phyloP scores from a whole-genome alignment of 2,113 vertebrate species.

The Hydrolagus affinis region DNA sequence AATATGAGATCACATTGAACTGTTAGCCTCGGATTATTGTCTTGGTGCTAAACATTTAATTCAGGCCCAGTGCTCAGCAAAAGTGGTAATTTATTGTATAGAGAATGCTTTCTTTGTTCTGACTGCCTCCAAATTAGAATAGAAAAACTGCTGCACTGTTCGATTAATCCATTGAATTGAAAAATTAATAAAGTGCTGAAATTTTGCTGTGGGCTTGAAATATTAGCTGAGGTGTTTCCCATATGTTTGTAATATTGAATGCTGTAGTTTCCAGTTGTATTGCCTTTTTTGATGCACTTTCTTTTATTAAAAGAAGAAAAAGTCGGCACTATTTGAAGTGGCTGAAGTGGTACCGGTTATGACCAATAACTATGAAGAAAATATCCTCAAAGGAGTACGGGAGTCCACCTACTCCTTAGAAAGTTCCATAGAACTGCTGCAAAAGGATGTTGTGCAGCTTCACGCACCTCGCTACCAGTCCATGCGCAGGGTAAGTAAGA shows the following conservation, averaged over 20 bases:
- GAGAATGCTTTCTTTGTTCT: too few relatives aligned
- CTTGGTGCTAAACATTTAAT: too few relatives aligned
- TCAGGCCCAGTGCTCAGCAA: too few relatives aligned
- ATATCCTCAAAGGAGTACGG: slow-evolving; percentile 92
- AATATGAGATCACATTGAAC: too few relatives aligned
- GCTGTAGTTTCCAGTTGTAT: neutral
- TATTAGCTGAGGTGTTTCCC: too few relatives aligned
- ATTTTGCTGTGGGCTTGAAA: too few relatives aligned
- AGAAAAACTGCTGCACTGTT: too few relatives aligned
- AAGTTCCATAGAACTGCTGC: slow-evolving; percentile 95
- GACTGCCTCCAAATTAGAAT: too few relatives aligned
- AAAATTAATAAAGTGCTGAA: too few relatives aligned
- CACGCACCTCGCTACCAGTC: slow-evolving; percentile 97
- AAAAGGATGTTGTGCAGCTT: slow-evolving; percentile 96
- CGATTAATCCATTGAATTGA: too few relatives aligned
- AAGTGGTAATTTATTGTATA: too few relatives aligned
- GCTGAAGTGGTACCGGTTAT: slow-evolving; percentile 98
- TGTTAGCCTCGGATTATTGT: too few relatives aligned
- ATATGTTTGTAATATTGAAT: neutral
- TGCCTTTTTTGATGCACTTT: neutral
- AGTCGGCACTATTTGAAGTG: slow-evolving; percentile 97
- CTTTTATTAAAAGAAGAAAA: slow-evolving; percentile 73
- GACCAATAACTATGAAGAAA: slow-evolving; percentile 99
- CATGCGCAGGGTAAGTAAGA: slow-evolving; percentile 83
- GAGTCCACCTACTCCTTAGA: slow-evolving; percentile 93